phyloP scores from a whole-genome alignment of 2,797 vertebrate species.

The Sebastes hubbsi region DNA sequence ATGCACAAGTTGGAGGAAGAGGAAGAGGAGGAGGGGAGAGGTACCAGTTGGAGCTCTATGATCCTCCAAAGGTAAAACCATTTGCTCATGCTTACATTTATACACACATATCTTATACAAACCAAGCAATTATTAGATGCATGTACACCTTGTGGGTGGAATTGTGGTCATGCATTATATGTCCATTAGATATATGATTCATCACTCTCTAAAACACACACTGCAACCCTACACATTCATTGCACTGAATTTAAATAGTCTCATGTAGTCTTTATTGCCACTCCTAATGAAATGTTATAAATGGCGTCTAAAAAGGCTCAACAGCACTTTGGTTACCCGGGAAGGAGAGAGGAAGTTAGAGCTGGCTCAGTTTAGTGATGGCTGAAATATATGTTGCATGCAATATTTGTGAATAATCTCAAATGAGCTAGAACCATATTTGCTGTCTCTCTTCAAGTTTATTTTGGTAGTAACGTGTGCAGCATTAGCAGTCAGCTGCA shows the following conservation, averaged over 20 bases:
- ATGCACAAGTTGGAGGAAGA: conserved; percentile 48
- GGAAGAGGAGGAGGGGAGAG: conserved; percentile 68
- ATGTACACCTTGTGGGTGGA: neutral
- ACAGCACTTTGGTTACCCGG: neutral
- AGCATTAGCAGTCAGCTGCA: neutral
- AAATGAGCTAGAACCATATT: neutral
- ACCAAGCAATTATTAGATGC: neutral
- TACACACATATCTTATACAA: neutral
- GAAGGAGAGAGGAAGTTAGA: neutral
- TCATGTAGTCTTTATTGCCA: neutral
- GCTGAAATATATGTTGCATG: neutral
- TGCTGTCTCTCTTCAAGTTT: neutral
- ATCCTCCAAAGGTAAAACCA: conserved; percentile 93
- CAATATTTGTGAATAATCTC: neutral
- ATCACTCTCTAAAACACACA: neutral
- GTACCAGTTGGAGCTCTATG: conserved; percentile 91
- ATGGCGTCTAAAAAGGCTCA: neutral
- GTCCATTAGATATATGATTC: neutral
- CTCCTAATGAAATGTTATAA: neutral
- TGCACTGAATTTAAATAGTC: neutral
- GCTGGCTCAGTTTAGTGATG: neutral
- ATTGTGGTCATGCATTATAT: neutral
- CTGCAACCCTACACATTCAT: neutral
- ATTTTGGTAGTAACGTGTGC: neutral
- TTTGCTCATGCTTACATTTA: neutral